A percentile compares a stretch with the other conserved stretches of the same genome.
phyloP scores from a whole-genome alignment of 1,140 invertebrate species.

The Chionoecetes opilio region DNA sequence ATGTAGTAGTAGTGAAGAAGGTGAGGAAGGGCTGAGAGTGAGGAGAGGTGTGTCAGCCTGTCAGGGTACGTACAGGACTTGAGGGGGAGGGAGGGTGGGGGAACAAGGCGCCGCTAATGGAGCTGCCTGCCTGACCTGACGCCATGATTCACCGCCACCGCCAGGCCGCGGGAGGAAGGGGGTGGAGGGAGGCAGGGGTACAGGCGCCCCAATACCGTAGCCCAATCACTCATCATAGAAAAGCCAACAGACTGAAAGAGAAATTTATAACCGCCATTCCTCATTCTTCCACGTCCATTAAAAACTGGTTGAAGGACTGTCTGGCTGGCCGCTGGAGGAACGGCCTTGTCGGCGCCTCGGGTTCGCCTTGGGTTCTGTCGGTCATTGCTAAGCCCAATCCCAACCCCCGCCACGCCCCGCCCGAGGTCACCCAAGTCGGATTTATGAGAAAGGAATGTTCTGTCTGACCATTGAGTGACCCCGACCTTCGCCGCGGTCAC shows the following conservation, averaged over 20 bases:
- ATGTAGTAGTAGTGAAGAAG: no score
- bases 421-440: no score
- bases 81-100: background rate
- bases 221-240: background rate
- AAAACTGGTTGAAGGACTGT: background rate
- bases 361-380: no score
- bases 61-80: no score
- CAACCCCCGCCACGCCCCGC: background rate
- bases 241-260: background rate
- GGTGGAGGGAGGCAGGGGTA: no score
- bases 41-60: background rate
- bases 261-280: constrained; percentile 2
- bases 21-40: background rate
- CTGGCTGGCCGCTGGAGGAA: background rate
- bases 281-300: constrained; percentile 28
- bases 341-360: constrained; percentile 18
- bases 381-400: background rate
- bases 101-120: constrained; percentile 35
- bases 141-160: constrained; percentile 32
- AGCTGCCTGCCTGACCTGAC: constrained; percentile 34
- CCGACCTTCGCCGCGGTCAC: no score
- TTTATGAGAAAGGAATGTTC: no score
- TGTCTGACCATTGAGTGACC: no score
- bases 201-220: background rate
- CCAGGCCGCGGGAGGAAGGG: background rate